Base-by-base conservation (phyloP, 64 coral and sea anemone species). In the Pocillopora verrucosa region DNA sequence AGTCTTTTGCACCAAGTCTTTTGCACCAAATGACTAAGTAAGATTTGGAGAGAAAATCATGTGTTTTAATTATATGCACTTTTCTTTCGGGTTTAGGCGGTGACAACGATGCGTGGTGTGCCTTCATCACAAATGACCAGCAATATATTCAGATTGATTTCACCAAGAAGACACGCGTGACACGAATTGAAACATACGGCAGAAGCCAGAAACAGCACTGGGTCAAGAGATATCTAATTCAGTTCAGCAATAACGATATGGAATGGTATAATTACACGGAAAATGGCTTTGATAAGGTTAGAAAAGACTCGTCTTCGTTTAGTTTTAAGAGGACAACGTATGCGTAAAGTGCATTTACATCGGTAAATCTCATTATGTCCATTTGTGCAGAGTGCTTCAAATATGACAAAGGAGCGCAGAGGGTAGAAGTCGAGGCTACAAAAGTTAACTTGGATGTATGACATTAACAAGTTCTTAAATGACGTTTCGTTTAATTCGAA, bases 141-240 rank as follows among this genome's bases (percentile, higher is more conserved):
- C 94, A 96, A 19, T 93, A 75, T 37, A 93, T 96, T 64, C 91
- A 96, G 57, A 74, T 96, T 36, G 94, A 96, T 84, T 96, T 96
- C 70, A 57, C 78, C 36, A 73, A 65, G 20, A 93, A 90, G 26
- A 96, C 94, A 45, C 76, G 80, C 14, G 58, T 96, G 61, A 93
- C 87, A 0, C 76, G 86, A 16, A 59, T 96, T 1, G 70, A 60
- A 19, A 93, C 91, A 1, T 90, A 87, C 11, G 94, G 94, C 30
- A 80, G 94, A 36, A 82, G 70, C 68, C 77, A 36, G 60, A 96
- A 96, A 59, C 51, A 25, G 38, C 79, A 89, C 38, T 96, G 94
- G 94, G 82, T 93, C 9, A 96, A 87, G 36, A 45, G 73, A 69
- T 96, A 96, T 36, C 51, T 83, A 5, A 76, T 96, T 26, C 94